These are phyloP conservation scores for Brachionus calyciflorus DNA, from an alignment of 1,140 invertebrate genomes.

Conservation along the genomic window DNA sequence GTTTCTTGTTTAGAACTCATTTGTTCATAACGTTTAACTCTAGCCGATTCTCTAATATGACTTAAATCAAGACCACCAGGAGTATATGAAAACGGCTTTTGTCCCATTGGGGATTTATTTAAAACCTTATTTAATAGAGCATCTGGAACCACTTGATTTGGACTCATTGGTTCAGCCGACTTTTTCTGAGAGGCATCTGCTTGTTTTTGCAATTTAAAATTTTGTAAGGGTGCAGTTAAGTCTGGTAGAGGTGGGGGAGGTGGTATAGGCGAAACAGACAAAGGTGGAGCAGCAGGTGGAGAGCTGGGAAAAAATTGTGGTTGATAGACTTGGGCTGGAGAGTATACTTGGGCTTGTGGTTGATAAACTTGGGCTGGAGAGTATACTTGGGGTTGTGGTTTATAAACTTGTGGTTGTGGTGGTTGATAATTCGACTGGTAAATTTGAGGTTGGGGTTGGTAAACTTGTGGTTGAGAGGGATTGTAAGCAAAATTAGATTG, in stretches of 20 bases:
- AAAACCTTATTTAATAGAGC: constrained; percentile 13
- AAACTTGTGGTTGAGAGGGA: constrained; percentile 1
- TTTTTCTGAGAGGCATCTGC: not conserved
- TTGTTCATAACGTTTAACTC: constrained; percentile 44
- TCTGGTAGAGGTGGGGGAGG: constrained; percentile 23
- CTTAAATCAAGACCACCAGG: constrained; percentile 40
- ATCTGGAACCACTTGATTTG: not conserved
- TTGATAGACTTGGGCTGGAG: not conserved
- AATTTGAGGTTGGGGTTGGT: not conserved
- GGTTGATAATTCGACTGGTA: constrained; percentile 4
- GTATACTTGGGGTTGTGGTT: not conserved
- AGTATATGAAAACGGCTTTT: constrained; percentile 46
- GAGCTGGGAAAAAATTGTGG: not conserved
- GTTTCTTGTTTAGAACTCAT: constrained; percentile 14
- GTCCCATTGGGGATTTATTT: constrained; percentile 27
- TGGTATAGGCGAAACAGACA: not conserved
- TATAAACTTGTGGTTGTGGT: not conserved
- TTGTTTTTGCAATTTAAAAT: not conserved
- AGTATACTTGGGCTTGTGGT: not conserved
- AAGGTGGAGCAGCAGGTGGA: too few species aligned
- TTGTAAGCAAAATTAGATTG: not conserved
- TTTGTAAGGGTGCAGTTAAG: not conserved
- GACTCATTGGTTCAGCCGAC: not conserved
- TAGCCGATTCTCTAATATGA: constrained; percentile 32
- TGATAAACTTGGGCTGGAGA: not conserved